Conservation (phyloP, 1,140 invertebrate genomes). For the Diorhabda carinulata region DNA sequence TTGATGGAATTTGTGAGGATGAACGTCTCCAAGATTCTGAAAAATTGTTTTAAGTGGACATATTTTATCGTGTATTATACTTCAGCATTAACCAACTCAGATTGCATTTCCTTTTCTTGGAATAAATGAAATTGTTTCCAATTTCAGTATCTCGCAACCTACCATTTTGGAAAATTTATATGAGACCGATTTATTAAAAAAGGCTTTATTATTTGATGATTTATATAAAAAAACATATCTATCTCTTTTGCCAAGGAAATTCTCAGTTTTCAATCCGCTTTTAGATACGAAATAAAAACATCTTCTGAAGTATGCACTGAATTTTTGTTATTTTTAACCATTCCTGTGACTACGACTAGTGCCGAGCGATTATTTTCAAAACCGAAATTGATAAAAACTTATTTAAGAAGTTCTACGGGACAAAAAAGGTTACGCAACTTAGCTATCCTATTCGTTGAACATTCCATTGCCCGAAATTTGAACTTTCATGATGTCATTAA, state of each 20-base stretch:
- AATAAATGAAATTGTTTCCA: background rate
- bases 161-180: too few species aligned
- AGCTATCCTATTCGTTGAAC: background rate
- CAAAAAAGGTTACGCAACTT: background rate
- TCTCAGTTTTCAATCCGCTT: conserved; percentile 18
- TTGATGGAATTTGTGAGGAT: conserved; percentile 26
- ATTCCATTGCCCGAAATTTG: background rate
- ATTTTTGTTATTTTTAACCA: background rate
- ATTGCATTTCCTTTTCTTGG: background rate
- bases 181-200: background rate
- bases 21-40: conserved; percentile 17
- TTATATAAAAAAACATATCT: conserved; percentile 15
- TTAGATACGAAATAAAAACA: conserved; percentile 4
- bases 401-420: background rate
- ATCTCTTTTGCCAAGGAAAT: conserved; percentile 15
- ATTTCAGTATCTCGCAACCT: background rate
- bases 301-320: background rate
- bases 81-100: conserved; percentile 5
- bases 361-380: background rate
- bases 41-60: conserved; percentile 5
- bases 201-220: background rate
- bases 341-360: background rate
- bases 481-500: background rate
- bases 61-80: conserved; percentile 8
- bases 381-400: background rate